A percentile compares a stretch with the other conserved stretches of the same genome.
phyloP scores from a whole-genome alignment of 2,113 vertebrate genomes.

The Pipa parva region DNA sequence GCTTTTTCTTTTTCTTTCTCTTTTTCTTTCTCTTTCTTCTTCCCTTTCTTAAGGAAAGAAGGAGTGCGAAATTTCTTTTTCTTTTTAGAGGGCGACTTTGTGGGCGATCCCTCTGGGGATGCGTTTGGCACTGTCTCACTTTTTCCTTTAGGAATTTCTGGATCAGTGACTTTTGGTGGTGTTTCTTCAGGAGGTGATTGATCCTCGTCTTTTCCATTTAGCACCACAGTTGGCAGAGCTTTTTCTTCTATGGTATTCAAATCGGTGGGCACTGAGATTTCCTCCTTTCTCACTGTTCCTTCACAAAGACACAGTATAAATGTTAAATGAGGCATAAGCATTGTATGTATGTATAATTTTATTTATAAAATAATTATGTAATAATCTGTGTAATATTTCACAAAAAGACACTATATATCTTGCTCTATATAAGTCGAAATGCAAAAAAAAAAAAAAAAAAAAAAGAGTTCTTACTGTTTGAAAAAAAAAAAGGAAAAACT shows the following conservation, averaged over 20 bases:
- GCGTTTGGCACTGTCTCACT: slow-evolving; percentile 64
- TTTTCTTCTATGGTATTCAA: slow-evolving; percentile 6
- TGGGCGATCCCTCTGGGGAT: slow-evolving; percentile 89
- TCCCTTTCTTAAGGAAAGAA: slow-evolving; percentile 94
- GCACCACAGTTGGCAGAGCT: slow-evolving; percentile 52
- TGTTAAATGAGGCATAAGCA: background rate
- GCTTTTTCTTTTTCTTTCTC: slow-evolving; percentile 83
- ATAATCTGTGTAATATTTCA: too few relatives aligned
- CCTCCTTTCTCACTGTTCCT: slow-evolving; percentile 20
- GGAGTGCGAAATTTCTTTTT: slow-evolving; percentile 99
- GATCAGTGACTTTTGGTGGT: slow-evolving; percentile 59
- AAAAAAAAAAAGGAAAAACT: too few relatives aligned
- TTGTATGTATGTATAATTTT: too few relatives aligned
- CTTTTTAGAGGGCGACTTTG: slow-evolving; percentile 96
- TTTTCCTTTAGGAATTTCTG: slow-evolving; percentile 63
- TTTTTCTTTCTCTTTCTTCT: slow-evolving; percentile 63
- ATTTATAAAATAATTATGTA: too few relatives aligned
- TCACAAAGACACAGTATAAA: background rate
- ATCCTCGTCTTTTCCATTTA: slow-evolving; percentile 79
- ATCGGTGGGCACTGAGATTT: background rate
- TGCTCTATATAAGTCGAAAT: too few relatives aligned
- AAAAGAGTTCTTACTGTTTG: too few relatives aligned
- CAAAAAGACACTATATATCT: too few relatives aligned
- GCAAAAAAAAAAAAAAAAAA: too few relatives aligned
- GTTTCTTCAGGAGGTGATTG: slow-evolving; percentile 71